Conservation (phyloP, 2,888 invertebrate genomes). For the Odiellus spinosus region DNA sequence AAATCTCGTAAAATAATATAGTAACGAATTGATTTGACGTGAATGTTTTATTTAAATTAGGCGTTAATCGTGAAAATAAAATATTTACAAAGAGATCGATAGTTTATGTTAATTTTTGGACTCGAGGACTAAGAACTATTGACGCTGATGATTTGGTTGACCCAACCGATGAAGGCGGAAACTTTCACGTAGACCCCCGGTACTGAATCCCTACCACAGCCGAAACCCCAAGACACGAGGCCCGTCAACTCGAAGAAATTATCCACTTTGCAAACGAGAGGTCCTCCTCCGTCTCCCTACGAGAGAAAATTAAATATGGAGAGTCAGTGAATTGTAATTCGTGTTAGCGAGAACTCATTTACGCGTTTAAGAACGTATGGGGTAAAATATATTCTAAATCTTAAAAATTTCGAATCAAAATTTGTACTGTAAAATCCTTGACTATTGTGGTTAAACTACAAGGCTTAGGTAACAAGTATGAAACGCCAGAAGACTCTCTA, state of each 20-base stretch:
- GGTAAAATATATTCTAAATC: no score
- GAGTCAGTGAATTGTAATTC: no score
- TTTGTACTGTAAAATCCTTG: no score
- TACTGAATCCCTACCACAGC: constrained; percentile 73
- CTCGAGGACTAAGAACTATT: constrained; percentile 34
- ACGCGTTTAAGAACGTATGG: no score
- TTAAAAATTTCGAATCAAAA: no score
- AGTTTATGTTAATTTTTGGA: neutral
- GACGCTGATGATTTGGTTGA: constrained; percentile 89
- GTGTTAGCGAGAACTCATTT: no score
- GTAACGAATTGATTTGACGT: no score
- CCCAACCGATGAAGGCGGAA: constrained; percentile 89
- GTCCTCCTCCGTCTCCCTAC: constrained; percentile 86
- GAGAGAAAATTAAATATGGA: constrained; percentile 11
- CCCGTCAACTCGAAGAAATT: constrained; percentile 85
- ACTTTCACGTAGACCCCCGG: constrained; percentile 96
- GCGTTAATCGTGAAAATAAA: neutral
- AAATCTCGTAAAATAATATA: no score
- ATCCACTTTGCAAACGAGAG: constrained; percentile 77
- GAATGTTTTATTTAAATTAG: neutral
- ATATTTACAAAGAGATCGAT: neutral
- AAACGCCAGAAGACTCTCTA: no score
- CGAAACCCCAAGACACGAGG: constrained; percentile 72
- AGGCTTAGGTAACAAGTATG: no score
- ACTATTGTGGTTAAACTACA: no score